Base-by-base conservation (phyloP, 1,140 invertebrate species). In the Pissodes strobi region DNA sequence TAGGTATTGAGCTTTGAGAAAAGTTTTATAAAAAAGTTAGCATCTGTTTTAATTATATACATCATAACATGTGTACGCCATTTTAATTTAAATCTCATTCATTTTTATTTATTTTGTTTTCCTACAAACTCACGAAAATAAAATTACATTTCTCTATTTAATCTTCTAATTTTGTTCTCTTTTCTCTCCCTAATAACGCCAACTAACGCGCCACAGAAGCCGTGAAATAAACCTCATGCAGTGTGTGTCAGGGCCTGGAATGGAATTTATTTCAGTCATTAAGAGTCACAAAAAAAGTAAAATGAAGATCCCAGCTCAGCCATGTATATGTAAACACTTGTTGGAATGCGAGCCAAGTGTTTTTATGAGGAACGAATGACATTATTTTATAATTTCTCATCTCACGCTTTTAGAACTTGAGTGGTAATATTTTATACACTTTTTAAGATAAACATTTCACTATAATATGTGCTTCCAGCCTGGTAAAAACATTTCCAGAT, bases 271-370 rank as follows among this genome's bases (percentile, higher is more conserved):
- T 39, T 39, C 13, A 27, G 37, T 39, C 37, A 39, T 39, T 39
- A 39, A 39, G 37, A 27, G 25, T 27, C 17, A 10, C 38, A 13
- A 13, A 46, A 46, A 46, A 46, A 3, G n/a, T n/a, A n/a, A 21
- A 46, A 46, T 19, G 43, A 21, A 21, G 43, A 46, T 19, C 17
- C 43, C 43, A 22, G 43, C 21, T 21, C 43, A 21, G 43, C 17
- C 43, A 22, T 46, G 15, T 46, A 46, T 46, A 46, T 46, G 21
- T 22, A 46, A 46, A 46, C 43, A 46, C 43, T 46, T 46, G 43
- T 46, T 46, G 43, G 43, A 46, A 46, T 46, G 43, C 21, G 43
- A 18, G 13, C 17, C 43, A 46, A 39, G 37, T 39, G 37, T 39
- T 39, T 39, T 39, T 39, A 39, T 39, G 37, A 10, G 2, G 4